These are phyloP conservation scores for Antrozous pallidus DNA, from an alignment of 2,797 vertebrate species.

Conservation along the genomic window DNA sequence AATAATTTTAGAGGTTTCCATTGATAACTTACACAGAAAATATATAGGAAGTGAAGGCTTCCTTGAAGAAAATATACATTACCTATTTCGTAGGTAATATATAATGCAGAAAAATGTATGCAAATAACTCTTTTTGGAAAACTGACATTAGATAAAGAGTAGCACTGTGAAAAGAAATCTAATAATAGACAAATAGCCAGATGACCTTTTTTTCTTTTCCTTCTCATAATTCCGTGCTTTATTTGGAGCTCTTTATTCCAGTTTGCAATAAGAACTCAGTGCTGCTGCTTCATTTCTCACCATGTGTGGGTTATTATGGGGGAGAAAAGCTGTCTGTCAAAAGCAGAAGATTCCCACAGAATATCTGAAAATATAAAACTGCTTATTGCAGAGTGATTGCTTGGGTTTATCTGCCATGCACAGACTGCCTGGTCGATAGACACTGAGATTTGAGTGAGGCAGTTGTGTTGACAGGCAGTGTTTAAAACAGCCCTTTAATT, in stretches of 20 bases:
- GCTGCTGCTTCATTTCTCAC: neutral
- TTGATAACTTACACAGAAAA: neutral
- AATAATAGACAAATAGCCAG: neutral
- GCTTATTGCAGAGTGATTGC: neutral
- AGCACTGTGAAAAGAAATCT: neutral
- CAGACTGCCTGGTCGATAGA: neutral
- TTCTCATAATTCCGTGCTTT: neutral
- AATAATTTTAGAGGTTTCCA: neutral
- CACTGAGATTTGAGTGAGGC: constrained; percentile 44
- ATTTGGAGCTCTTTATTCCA: neutral
- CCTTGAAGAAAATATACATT: neutral
- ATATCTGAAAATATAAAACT: constrained; percentile 53
- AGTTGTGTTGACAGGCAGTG: neutral
- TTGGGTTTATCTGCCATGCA: constrained; percentile 49
- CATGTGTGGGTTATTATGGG: constrained; percentile 21
- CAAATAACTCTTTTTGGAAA: neutral
- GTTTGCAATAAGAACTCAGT: neutral
- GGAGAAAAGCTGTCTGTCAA: constrained; percentile 63
- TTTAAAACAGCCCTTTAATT: neutral
- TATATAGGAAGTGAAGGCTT: neutral
- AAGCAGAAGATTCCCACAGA: constrained; percentile 40
- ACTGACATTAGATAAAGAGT: neutral
- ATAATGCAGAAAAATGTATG: neutral
- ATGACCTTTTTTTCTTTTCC: neutral
- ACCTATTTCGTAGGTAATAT: neutral